phyloP scores from a whole-genome alignment of 2,113 vertebrate genomes.

The Podocnemis expansa region DNA sequence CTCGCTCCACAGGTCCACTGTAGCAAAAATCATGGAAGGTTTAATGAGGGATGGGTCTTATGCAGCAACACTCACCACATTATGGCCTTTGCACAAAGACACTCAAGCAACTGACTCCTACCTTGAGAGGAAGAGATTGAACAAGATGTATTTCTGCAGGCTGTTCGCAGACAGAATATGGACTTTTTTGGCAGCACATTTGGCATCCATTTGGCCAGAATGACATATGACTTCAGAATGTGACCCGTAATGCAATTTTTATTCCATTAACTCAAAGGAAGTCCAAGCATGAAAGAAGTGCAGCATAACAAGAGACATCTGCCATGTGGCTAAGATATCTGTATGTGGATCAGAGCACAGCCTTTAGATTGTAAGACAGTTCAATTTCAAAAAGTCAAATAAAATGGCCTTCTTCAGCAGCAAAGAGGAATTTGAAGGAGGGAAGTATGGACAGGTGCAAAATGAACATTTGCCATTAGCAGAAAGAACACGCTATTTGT shows the following conservation, averaged over 20 bases:
- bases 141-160: background rate
- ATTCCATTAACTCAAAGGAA: background rate
- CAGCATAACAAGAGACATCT: background rate
- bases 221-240: background rate
- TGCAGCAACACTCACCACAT: background rate
- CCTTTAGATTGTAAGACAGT: fast-evolving
- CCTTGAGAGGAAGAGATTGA: background rate
- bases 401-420: background rate
- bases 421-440: fast-evolving
- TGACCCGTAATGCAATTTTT: background rate
- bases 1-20: background rate
- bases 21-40: background rate
- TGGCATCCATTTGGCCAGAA: background rate
- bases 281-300: too few relatives aligned
- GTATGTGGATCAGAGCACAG: background rate
- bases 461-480: background rate
- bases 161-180: background rate
- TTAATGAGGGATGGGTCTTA: background rate
- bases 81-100: background rate
- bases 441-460: background rate
- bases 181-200: background rate
- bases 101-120: background rate
- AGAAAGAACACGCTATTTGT: background rate
- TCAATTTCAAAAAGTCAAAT: background rate
- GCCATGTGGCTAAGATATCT: background rate